A percentile compares a stretch with the other conserved stretches of the same genome.
Conservation (phyloP, 1,140 invertebrate genomes). For the Drosophila ficusphila region DNA sequence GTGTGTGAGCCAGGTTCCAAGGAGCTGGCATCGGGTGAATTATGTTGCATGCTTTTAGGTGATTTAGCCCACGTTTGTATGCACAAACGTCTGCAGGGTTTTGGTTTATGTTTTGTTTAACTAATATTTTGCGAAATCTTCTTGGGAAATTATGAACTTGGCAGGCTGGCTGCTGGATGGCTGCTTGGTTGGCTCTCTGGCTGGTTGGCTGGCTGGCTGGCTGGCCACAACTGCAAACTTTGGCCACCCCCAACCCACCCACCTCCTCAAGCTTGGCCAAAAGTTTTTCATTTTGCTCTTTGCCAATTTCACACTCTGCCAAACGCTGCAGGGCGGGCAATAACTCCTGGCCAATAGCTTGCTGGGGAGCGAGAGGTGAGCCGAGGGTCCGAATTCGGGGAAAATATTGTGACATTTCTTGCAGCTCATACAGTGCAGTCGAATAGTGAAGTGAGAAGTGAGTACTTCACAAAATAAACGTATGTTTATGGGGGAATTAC, state of each 20-base stretch:
- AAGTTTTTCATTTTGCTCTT: constrained; percentile 77
- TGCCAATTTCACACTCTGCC: constrained; percentile 81
- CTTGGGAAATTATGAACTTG: constrained; percentile 70
- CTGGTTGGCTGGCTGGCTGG: constrained; percentile 10
- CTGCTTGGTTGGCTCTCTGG: constrained; percentile 7
- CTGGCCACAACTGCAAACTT: constrained; percentile 17
- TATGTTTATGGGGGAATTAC: neutral
- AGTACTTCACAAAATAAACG: neutral
- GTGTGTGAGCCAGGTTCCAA: constrained; percentile 32
- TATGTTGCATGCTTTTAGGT: constrained; percentile 82
- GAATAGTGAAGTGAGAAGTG: neutral
- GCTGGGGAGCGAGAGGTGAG: constrained; percentile 37
- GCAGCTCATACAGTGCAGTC: constrained; percentile 1
- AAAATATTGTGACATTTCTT: constrained; percentile 42
- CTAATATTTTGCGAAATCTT: constrained; percentile 81
- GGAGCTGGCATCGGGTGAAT: constrained; percentile 70
- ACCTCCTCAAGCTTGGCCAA: constrained; percentile 29
- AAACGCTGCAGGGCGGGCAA: constrained; percentile 70
- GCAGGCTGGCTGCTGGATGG: constrained; percentile 22
- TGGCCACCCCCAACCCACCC: neutral
- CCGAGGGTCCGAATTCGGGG: constrained; percentile 29
- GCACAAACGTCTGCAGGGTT: constrained; percentile 79
- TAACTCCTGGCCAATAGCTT: constrained; percentile 61
- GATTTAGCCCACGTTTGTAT: constrained; percentile 78
- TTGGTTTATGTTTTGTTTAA: constrained; percentile 82